Percentiles rank a stretch among this genome's conserved stretches.
Conservation (phyloP, 37 sponge, comb jelly and placozoan genomes). For the Crambe crambe region DNA sequence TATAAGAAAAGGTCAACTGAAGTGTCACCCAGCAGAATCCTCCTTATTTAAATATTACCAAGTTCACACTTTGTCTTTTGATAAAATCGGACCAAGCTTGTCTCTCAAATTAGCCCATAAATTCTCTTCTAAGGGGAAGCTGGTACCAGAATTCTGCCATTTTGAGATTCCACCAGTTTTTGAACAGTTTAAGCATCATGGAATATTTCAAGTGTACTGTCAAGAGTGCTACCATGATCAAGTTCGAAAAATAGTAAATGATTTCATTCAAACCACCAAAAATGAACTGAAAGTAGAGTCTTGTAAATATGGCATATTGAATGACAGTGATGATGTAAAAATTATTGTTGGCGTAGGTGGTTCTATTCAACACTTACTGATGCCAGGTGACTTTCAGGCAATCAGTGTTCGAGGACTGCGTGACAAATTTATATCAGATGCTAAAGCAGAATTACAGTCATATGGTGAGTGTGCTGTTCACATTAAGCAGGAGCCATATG, state of each 20-base stretch:
- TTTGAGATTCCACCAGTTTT: slow-evolving; percentile 13
- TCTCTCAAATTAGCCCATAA: neutral
- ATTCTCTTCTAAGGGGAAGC: neutral
- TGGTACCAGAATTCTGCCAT: neutral
- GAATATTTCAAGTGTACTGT: slow-evolving; percentile 11
- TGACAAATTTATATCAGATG: neutral
- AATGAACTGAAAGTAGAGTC: slow-evolving; percentile 4
- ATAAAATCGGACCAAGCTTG: slow-evolving; percentile 1
- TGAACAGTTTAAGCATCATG: slow-evolving; percentile 9
- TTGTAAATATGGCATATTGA: slow-evolving; percentile 34
- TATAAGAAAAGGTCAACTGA: slow-evolving; percentile 19
- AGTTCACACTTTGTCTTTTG: slow-evolving; percentile 23
- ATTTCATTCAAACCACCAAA: neutral
- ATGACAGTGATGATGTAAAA: slow-evolving; percentile 38
- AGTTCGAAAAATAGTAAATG: neutral
- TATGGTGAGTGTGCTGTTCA: slow-evolving; percentile 14
- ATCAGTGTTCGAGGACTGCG: slow-evolving; percentile 27
- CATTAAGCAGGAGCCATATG: neutral
- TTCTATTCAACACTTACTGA: slow-evolving; percentile 38
- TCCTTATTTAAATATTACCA: neutral
- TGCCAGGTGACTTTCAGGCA: slow-evolving; percentile 54
- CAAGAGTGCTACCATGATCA: slow-evolving; percentile 13
- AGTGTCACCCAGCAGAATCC: slow-evolving; percentile 23
- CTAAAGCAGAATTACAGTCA: neutral
- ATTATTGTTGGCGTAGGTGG: slow-evolving; percentile 64